A percentile compares a stretch with the other conserved stretches of the same genome.
These are phyloP conservation scores for Drosophila silvestris DNA, from an alignment of 2,888 invertebrate genomes.

Conservation along the genomic window DNA sequence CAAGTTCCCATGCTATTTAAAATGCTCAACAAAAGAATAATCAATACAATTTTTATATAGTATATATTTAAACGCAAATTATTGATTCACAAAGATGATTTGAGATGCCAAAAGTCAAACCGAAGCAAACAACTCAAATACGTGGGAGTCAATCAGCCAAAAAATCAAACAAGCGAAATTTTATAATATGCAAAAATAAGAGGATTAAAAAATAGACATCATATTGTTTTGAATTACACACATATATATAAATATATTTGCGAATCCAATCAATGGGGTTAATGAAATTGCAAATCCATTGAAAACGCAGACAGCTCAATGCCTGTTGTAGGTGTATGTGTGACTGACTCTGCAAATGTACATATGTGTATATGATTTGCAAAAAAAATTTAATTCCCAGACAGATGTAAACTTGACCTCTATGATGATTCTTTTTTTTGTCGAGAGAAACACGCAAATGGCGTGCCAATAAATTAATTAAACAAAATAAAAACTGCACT, in stretches of 20 bases:
- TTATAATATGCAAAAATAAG: slow-evolving; percentile 21
- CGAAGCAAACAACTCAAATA: slow-evolving; percentile 25
- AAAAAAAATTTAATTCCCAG: slow-evolving; percentile 23
- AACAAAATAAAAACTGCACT: slow-evolving; percentile 12
- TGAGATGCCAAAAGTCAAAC: slow-evolving; percentile 68
- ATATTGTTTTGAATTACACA: slow-evolving; percentile 76
- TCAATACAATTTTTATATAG: slow-evolving; percentile 44
- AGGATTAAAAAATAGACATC: slow-evolving; percentile 73
- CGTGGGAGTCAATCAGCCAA: slow-evolving; percentile 75
- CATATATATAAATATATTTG: slow-evolving; percentile 30
- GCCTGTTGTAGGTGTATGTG: slow-evolving; percentile 21
- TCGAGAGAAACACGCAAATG: slow-evolving; percentile 57
- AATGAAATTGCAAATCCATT: slow-evolving; percentile 66
- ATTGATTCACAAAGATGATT: slow-evolving; percentile 69
- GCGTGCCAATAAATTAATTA: slow-evolving; percentile 57
- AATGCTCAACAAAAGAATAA: slow-evolving; percentile 70
- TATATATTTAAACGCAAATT: slow-evolving; percentile 5
- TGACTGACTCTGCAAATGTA: slow-evolving; percentile 15
- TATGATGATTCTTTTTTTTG: slow-evolving; percentile 38
- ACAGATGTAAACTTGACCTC: slow-evolving; percentile 70
- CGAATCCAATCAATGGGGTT: slow-evolving; percentile 64
- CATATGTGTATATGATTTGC: slow-evolving; percentile 4
- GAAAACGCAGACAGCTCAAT: slow-evolving; percentile 54
- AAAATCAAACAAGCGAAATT: slow-evolving; percentile 59
- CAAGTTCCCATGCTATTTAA: slow-evolving; percentile 71